phyloP scores from a whole-genome alignment of 2,113 vertebrate genomes.

The Ceyx melanurus region DNA sequence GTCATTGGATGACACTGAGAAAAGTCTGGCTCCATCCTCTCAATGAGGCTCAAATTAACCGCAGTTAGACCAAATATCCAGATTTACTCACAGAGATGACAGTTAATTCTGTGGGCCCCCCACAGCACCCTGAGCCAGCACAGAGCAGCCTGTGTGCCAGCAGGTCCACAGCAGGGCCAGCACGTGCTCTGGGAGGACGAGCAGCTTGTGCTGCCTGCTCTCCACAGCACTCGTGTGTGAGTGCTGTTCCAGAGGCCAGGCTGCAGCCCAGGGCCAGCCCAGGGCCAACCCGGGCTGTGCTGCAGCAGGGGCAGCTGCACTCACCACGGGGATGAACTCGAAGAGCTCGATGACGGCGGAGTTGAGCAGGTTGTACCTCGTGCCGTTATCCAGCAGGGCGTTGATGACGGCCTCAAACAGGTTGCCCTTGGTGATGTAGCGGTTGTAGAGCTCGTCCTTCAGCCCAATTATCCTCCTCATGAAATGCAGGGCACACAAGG shows the following conservation, averaged over 20 bases:
- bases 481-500: constrained; percentile 88
- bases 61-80: not conserved
- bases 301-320: constrained; percentile 26
- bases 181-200: no score
- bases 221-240: no score
- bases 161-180: no score
- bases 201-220: no score
- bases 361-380: constrained; percentile 97
- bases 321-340: constrained; percentile 98
- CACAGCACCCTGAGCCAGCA: no score
- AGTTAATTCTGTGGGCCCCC: not conserved
- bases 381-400: constrained; percentile 95
- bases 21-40: no score
- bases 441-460: constrained; percentile 98
- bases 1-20: no score
- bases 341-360: constrained; percentile 97
- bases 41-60: not conserved
- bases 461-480: constrained; percentile 98
- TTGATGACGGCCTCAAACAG: constrained; percentile 98
- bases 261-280: no score
- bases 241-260: no score
- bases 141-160: no score
- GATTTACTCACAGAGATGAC: not conserved
- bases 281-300: no score
- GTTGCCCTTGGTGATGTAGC: constrained; percentile 98